Base-by-base conservation (phyloP, 2,797 vertebrate species). In the Anguilla megastoma region DNA sequence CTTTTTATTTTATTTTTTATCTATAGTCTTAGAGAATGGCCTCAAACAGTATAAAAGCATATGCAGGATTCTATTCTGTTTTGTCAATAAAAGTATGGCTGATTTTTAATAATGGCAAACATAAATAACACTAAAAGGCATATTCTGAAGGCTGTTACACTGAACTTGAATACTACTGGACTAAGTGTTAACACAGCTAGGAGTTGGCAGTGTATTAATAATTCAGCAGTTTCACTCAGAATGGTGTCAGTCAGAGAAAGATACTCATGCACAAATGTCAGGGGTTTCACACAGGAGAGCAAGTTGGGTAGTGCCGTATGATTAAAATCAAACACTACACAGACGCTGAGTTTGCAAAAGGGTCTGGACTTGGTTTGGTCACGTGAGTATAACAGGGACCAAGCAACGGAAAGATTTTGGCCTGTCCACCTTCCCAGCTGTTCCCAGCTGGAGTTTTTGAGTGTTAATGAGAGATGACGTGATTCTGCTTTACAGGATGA, bases 381-480 rank as follows among this genome's bases (percentile, higher is more conserved):
- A 45, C 18, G 60, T 71, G 36, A 36, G 21, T 9, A 3, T 10
- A 76, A 36, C 36, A 36, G 14, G 71, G 71, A 33, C 27, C 18
- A 45, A 45, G 36, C 74, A 8, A 41, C 74, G 16, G 74, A 21
- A 21, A 45, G 16, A 18, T 7, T 6, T 27, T 45, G 33, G 14
- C 74, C 18, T 45, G 14, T 36, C 33, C 9, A 3, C 33, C 30
- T 36, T 27, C 41, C n/a, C 41, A 45, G 27, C 24, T 54, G 71
- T 94, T 92, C 90, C 94, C 94, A 92, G 88, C 95, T 96, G 95
- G 95, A 92, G 94, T 96, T 97, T 97, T 97, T 96, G 97, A 96
- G 93, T 93, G 93, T 95, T 95, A 95, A 96, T 96, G 96, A 96
- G 95, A 94, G 94, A 96, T 96, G 95, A 95, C 92, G 92, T 94